Conservation (phyloP, 2,113 vertebrate species). For the Noctilio leporinus region DNA sequence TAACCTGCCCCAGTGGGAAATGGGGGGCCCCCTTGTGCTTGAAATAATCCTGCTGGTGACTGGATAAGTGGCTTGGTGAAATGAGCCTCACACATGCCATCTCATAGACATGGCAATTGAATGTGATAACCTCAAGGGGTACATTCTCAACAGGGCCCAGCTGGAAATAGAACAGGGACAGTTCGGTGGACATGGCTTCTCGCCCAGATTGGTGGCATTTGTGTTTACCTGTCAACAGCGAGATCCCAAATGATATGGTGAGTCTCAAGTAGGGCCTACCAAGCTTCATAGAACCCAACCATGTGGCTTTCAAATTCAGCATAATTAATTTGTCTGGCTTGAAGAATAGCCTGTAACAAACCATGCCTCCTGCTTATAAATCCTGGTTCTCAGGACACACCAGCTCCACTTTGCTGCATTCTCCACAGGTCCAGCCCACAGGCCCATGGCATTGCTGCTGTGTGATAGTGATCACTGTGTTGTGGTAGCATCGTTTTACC, state of each 20-base stretch:
- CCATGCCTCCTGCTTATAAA: neutral
- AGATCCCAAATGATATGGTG: neutral
- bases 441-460: neutral
- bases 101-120: neutral
- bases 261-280: neutral
- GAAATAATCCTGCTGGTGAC: neutral
- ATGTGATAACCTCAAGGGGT: neutral
- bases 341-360: neutral
- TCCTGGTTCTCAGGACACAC: accelerated
- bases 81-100: neutral
- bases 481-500: accelerated
- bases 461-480: neutral
- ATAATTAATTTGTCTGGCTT: neutral
- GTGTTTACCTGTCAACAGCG: neutral
- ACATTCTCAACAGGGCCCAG: neutral
- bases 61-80: neutral
- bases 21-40: neutral
- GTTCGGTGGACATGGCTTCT: neutral
- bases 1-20: neutral
- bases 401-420: no score
- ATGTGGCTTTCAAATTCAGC: neutral
- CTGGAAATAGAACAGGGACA: neutral
- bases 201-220: neutral
- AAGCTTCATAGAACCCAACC: neutral
- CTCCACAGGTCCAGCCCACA: accelerated